Percentiles rank a stretch among this genome's conserved stretches.
These are phyloP conservation scores for Tautogolabrus adspersus DNA, from an alignment of 2,113 vertebrate species.

Conservation along the genomic window DNA sequence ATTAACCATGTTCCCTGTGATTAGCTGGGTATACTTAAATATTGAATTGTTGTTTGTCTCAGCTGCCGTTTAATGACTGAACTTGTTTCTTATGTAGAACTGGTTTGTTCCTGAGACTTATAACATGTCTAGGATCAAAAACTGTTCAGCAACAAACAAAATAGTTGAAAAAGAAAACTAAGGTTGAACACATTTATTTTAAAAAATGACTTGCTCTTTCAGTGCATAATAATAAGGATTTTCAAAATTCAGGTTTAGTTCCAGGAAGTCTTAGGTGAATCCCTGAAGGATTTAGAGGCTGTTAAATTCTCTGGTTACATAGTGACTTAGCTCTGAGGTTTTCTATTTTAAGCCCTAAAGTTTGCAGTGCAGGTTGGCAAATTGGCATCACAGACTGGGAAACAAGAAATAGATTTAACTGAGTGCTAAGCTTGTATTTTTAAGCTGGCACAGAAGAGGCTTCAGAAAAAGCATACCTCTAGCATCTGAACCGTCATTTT, in stretches of 20 bases:
- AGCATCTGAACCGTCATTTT: conserved; percentile 17
- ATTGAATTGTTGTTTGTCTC: conserved; percentile 32
- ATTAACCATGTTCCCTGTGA: neutral
- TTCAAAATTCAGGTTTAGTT: conserved; percentile 43
- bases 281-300: conserved; percentile 47
- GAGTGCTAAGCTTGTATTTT: conserved; percentile 43
- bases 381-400: conserved; percentile 29
- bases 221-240: conserved; percentile 45
- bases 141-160: conserved; percentile 4
- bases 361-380: conserved; percentile 42
- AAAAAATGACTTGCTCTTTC: neutral
- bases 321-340: conserved; percentile 53
- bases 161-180: neutral
- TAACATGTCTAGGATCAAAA: conserved; percentile 4
- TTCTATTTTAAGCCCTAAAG: conserved; percentile 54
- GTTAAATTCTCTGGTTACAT: conserved; percentile 33
- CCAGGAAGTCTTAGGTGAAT: conserved; percentile 44
- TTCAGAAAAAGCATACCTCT: conserved; percentile 32
- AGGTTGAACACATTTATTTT: neutral
- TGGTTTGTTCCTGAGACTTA: conserved; percentile 9
- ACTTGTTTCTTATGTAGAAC: conserved; percentile 7
- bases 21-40: neutral
- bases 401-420: conserved; percentile 44
- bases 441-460: conserved; percentile 8
- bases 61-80: conserved; percentile 23